A percentile compares a stretch with the other conserved stretches of the same genome.
phyloP scores from a whole-genome alignment of 2,888 invertebrate species.

The Drosophila hawaiiensis region DNA sequence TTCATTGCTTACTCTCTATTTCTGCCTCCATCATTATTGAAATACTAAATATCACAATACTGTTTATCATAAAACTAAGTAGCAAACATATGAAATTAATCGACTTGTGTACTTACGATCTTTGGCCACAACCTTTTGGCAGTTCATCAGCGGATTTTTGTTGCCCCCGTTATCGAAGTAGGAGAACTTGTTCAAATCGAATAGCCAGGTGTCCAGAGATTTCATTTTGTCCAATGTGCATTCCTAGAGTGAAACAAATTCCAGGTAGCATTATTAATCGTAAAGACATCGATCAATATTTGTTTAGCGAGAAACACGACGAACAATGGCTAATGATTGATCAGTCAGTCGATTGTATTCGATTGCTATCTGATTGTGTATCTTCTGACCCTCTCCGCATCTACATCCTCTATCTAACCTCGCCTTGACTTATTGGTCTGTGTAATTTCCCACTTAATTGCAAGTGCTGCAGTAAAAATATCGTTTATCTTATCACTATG shows the following conservation, averaged over 20 bases:
- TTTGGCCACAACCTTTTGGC: slow-evolving; percentile 85
- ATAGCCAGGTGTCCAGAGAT: slow-evolving; percentile 83
- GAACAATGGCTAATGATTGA: slow-evolving; percentile 48
- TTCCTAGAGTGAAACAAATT: slow-evolving; percentile 63
- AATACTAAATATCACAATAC: neutral
- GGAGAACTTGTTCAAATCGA: slow-evolving; percentile 84
- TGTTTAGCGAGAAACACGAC: slow-evolving; percentile 7
- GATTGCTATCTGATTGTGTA: slow-evolving; percentile 8
- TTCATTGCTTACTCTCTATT: neutral
- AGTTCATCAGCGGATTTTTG: slow-evolving; percentile 84
- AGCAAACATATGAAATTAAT: neutral
- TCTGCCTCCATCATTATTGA: neutral
- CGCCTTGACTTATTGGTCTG: slow-evolving; percentile 22
- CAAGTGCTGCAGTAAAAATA: slow-evolving; percentile 45
- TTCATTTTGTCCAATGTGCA: slow-evolving; percentile 83
- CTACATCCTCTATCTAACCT: neutral
- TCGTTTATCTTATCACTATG: slow-evolving; percentile 57
- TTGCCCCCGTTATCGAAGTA: slow-evolving; percentile 79
- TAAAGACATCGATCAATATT: slow-evolving; percentile 31
- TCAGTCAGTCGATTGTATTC: slow-evolving; percentile 19
- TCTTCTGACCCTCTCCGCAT: neutral
- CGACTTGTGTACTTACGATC: slow-evolving; percentile 77
- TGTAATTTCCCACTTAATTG: slow-evolving; percentile 52
- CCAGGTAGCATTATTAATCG: slow-evolving; percentile 15
- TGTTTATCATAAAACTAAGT: neutral